Evolutionary conservation across 2,113 vertebrate genomes (phyloP), one percentile per base, ranked within the genome.

Genomic region (Osmerus eperlanus): DNA sequence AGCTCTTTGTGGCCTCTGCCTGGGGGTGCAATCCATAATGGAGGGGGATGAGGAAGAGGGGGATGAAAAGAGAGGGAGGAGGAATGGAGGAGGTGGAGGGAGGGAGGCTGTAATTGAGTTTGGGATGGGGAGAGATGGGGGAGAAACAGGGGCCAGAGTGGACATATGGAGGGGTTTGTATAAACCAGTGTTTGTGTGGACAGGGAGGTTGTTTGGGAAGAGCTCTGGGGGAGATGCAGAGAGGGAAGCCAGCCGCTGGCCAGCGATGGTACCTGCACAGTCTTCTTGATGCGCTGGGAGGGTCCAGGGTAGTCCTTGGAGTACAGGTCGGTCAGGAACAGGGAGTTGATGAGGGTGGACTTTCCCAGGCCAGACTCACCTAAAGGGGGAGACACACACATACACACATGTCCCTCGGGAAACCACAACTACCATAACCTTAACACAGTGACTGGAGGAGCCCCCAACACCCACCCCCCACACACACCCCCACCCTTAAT

Each of bases 361-460:
- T 94, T 94, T 7, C 92, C 92, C 29, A 94, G 85, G 65, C 92
- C 92, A 61, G 92, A 93, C 69, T 93, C 92, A 73, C 92, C 92
- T 94, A 51, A 3, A 16, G 32, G 63, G 28, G 9, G 18, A 64
- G 28, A 74, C 15, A 61, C 12, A 67, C 28, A 11, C 3, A 47
- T 21, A 70, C 21, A 32, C 15, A 70, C 21, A 32, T 12, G 12
- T 71, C 67, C 65, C 13, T 3, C 28, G 53, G 60, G 14, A 73
- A 19, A 74, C 41, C 29, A 47, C 41, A 47, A 47, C 41, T 47
- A 11, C 29, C 52, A 63, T 66, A 52, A 63, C 32, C 61, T 47
- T 47, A 12, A 47, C 7, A 47, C 41, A 47, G 41, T 1, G 41
- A 47, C 41, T 12, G 41, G 25, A 28, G 25, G 25, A 28, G 41